Evolutionary conservation across 2,888 invertebrate species (phyloP).

Genomic region (Spilarctia lutea): DNA sequence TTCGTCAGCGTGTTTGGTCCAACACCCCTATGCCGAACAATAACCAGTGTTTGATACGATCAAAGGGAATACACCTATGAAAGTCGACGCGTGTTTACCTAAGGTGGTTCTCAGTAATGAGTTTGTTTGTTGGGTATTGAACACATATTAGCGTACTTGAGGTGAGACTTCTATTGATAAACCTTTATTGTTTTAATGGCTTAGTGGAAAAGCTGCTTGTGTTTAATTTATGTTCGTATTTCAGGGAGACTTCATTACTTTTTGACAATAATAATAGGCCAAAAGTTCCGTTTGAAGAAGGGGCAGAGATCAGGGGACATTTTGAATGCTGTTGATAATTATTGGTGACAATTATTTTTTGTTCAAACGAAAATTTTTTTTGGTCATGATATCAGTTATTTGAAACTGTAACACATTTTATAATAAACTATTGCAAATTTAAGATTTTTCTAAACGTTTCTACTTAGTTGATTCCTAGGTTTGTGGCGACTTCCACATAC

Average conservation of each 20-base stretch:
- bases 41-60: slow-evolving; percentile 27
- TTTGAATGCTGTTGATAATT: no score
- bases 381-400: no score
- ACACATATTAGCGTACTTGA: background rate
- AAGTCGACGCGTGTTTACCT: slow-evolving; percentile 15
- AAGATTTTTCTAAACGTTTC: no score
- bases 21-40: slow-evolving; percentile 20
- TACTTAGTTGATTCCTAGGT: no score
- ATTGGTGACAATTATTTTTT: no score
- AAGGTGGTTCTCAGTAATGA: slow-evolving; percentile 9
- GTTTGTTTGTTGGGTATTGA: background rate
- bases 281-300: no score
- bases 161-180: background rate
- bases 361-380: no score
- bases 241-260: background rate
- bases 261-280: no score
- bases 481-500: no score
- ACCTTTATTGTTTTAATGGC: background rate
- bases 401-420: no score
- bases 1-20: slow-evolving; percentile 47
- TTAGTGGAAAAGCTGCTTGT: background rate
- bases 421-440: no score
- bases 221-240: background rate
- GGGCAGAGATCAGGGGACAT: no score
- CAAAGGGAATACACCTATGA: slow-evolving; percentile 24